phyloP scores from a whole-genome alignment of 2,113 vertebrate genomes.

The Phyllopteryx taeniolatus region DNA sequence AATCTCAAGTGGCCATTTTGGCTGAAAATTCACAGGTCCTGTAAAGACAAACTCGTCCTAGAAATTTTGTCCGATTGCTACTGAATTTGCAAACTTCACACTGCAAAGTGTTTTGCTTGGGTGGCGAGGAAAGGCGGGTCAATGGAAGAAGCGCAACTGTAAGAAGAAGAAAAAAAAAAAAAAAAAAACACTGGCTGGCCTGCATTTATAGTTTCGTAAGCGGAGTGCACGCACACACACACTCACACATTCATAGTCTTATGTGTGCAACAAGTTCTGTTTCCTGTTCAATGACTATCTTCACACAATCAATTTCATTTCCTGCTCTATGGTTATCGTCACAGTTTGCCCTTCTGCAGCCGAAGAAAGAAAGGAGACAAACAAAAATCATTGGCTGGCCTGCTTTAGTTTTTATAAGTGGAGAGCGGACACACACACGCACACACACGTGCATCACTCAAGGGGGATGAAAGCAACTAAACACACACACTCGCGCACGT shows the following conservation, averaged over 20 bases:
- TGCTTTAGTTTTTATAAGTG: constrained; percentile 48
- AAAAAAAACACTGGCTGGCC: background rate
- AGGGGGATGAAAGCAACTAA: background rate
- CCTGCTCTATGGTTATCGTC: background rate
- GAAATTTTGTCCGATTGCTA: too few species aligned
- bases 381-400: constrained; percentile 29
- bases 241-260: background rate
- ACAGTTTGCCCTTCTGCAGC: constrained; percentile 17
- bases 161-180: background rate
- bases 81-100: too few species aligned
- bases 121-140: constrained; percentile 69
- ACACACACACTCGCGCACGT: background rate
- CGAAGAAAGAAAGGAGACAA: constrained; percentile 45
- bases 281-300: background rate
- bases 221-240: background rate
- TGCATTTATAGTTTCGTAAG: background rate
- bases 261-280: background rate
- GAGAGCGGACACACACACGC: constrained; percentile 21
- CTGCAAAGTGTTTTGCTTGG: constrained; percentile 62
- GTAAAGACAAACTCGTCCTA: too few species aligned
- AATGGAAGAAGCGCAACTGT: background rate
- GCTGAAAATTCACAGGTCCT: background rate
- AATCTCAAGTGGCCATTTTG: background rate
- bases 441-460: background rate
- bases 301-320: background rate